phyloP scores from a whole-genome alignment of 2,113 vertebrate species.

The Ptyas mucosa region DNA sequence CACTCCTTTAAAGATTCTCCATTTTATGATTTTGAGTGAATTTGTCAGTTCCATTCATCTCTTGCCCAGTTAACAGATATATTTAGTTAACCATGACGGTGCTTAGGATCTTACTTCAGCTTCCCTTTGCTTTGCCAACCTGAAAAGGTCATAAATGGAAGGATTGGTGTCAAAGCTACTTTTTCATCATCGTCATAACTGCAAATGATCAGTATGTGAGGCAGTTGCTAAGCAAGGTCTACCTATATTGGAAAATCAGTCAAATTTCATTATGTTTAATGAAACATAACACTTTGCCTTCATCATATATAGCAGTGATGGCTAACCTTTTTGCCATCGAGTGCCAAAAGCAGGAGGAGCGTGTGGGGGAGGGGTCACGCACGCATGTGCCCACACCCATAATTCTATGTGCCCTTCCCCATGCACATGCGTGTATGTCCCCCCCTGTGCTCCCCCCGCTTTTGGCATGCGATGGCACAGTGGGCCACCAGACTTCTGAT shows the following conservation, averaged over 20 bases:
- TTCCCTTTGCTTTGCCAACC: not conserved
- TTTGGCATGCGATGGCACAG: no score
- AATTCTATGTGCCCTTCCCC: no score
- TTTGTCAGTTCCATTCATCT: not conserved
- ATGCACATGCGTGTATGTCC: no score
- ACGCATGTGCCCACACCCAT: no score
- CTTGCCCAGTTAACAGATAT: not conserved
- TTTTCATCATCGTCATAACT: not conserved
- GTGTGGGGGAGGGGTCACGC: no score
- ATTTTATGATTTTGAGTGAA: not conserved
- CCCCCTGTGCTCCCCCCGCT: no score
- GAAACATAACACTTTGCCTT: no score
- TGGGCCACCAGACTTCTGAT: no score
- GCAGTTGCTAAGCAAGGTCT: not conserved
- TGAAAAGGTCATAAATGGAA: not conserved
- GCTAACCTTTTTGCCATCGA: no score
- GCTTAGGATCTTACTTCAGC: not conserved
- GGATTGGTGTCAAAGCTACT: not conserved
- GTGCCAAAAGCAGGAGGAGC: no score
- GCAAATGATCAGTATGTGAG: not conserved
- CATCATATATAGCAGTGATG: conserved; percentile 39
- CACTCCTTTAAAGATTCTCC: not conserved
- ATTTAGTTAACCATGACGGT: not conserved
- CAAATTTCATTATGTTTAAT: conserved; percentile 30
- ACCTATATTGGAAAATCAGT: not conserved